These are phyloP conservation scores for Orcinus orca DNA, from an alignment of 2,113 vertebrate genomes.

Conservation along the genomic window DNA sequence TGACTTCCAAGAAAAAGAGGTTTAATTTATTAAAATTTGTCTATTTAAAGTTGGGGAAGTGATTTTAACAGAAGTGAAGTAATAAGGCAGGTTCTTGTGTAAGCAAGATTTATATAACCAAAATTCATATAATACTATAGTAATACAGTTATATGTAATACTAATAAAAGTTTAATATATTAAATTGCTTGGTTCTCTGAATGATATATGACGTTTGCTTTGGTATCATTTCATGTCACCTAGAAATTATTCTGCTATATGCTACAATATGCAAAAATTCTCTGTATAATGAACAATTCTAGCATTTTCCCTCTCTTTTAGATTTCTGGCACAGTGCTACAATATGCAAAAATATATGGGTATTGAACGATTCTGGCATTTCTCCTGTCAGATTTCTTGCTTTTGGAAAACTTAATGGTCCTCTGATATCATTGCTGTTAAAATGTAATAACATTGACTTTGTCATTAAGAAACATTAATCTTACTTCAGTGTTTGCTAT, in stretches of 20 bases:
- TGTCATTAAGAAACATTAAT: neutral
- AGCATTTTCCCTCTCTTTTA: neutral
- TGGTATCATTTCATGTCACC: neutral
- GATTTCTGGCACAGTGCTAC: neutral
- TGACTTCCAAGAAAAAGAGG: neutral
- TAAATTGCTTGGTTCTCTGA: neutral
- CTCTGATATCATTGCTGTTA: neutral
- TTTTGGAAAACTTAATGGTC: neutral
- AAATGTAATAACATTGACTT: neutral
- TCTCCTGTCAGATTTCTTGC: neutral
- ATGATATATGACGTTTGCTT: neutral
- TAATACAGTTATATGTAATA: neutral
- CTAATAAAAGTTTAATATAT: neutral
- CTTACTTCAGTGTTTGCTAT: neutral
- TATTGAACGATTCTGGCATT: neutral
- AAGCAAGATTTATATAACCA: neutral
- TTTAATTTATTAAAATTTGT: conserved; percentile 7
- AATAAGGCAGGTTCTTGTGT: neutral
- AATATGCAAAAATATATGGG: neutral
- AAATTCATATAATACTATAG: neutral
- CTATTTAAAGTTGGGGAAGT: neutral
- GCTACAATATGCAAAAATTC: neutral
- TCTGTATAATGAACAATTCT: neutral
- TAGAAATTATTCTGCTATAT: neutral
- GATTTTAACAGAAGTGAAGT: neutral